Percentiles rank a stretch among this genome's conserved stretches.
Conservation (phyloP, 2,797 vertebrate species). For the Dicrostonyx torquatus region DNA sequence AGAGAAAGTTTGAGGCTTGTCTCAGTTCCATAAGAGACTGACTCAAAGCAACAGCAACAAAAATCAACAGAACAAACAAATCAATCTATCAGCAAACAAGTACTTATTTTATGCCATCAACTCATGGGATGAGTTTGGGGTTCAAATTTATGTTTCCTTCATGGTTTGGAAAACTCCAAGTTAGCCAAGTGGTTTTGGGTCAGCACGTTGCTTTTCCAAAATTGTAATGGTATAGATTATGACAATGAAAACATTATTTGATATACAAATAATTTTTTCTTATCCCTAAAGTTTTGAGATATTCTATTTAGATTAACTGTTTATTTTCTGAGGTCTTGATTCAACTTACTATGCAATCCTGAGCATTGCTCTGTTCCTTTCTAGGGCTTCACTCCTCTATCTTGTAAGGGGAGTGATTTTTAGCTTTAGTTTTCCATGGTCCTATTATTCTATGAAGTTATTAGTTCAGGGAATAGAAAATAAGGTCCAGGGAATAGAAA, state of each 20-base stretch:
- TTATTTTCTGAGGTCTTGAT: not conserved
- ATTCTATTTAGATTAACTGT: constrained; percentile 17
- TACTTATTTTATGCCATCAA: not conserved
- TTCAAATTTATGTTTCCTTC: constrained; percentile 16
- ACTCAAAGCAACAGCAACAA: not conserved
- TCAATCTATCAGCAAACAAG: not conserved
- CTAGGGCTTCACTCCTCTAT: constrained; percentile 7
- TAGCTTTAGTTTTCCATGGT: not conserved
- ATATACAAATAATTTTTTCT: constrained; percentile 31
- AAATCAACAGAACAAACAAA: not conserved
- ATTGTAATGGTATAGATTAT: not conserved
- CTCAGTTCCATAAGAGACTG: not conserved
- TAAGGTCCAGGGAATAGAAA: constrained; percentile 57
- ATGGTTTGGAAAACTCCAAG: not conserved
- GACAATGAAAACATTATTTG: not conserved
- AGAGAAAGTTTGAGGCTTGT: not conserved
- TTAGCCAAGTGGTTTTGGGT: not conserved
- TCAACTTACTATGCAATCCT: not conserved
- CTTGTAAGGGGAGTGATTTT: constrained; percentile 39
- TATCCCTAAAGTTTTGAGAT: not conserved
- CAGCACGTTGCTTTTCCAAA: not conserved
- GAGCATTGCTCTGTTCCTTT: not conserved
- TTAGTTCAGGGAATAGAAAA: constrained; percentile 55
- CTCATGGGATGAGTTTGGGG: not conserved
- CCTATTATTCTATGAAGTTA: constrained; percentile 52